These are phyloP conservation scores for Chaunax sp. DNA, from an alignment of 2,797 vertebrate species.

Conservation along the genomic window DNA sequence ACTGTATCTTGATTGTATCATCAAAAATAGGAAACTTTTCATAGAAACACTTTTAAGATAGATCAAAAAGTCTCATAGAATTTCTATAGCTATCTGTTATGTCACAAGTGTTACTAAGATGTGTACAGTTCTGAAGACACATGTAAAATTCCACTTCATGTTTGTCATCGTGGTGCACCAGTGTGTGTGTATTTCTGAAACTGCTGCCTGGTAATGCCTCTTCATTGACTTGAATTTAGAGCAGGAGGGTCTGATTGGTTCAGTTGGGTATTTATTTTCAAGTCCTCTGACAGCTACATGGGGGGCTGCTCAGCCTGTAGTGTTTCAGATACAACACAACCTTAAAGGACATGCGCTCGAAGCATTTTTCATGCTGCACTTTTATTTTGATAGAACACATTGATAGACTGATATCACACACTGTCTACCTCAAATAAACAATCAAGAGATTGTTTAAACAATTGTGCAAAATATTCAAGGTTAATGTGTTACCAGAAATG, in stretches of 20 bases:
- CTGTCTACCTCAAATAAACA: background rate
- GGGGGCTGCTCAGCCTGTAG: background rate
- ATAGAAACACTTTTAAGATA: no score
- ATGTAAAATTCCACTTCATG: no score
- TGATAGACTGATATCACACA: background rate
- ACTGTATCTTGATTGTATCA: no score
- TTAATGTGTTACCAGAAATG: no score
- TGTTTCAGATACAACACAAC: conserved; percentile 9
- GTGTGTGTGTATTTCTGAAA: no score
- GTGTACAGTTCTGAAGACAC: no score
- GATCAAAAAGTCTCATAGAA: no score
- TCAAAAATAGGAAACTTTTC: no score
- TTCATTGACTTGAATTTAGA: background rate
- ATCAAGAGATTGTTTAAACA: background rate
- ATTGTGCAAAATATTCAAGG: background rate
- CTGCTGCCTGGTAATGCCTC: background rate
- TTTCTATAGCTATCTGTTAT: no score
- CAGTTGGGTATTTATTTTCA: conserved; percentile 54
- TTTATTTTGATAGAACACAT: conserved; percentile 20
- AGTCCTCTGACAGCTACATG: background rate
- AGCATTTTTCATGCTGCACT: background rate
- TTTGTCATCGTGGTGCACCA: no score
- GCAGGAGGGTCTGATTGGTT: conserved; percentile 55
- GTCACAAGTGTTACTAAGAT: no score
- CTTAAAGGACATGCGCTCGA: background rate